Evolutionary conservation across 2,113 vertebrate species (phyloP).

Genomic region (Syngnathus floridae): DNA sequence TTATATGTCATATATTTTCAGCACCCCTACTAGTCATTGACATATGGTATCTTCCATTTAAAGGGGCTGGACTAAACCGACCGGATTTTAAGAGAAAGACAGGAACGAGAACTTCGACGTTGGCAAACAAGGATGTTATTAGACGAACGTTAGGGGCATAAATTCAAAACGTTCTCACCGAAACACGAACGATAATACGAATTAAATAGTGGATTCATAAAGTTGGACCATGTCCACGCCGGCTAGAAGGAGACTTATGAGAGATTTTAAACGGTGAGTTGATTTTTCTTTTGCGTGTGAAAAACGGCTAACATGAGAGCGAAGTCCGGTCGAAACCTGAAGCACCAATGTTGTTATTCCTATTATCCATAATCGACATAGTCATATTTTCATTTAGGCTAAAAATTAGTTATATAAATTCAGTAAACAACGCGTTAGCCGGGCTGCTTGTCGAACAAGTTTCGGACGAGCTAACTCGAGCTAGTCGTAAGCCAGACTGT

Average conservation of each 20-base stretch:
- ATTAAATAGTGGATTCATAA: background rate
- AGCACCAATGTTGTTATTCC: background rate
- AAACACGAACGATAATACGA: background rate
- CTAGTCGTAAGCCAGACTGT: background rate
- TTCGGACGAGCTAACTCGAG: background rate
- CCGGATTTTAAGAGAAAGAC: conserved; percentile 26
- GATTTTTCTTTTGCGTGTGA: conserved; percentile 2
- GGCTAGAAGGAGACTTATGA: conserved; percentile 89
- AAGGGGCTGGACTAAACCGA: conserved; percentile 27
- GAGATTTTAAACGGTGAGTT: conserved; percentile 92
- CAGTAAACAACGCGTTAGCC: background rate
- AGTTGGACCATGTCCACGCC: conserved; percentile 83
- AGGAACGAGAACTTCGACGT: background rate
- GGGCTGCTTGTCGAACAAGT: background rate
- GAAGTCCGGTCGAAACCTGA: background rate
- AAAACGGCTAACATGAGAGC: conserved; percentile 32
- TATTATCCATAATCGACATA: background rate
- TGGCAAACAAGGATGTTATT: conserved; percentile 5
- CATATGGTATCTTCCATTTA: conserved; percentile 47
- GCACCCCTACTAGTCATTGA: background rate
- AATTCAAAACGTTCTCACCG: background rate
- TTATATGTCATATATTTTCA: background rate
- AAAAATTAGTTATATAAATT: background rate
- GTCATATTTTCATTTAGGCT: background rate
- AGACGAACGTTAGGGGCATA: conserved; percentile 8